Conservation (phyloP, 2,113 vertebrate species). For the Leucosticte australis region DNA sequence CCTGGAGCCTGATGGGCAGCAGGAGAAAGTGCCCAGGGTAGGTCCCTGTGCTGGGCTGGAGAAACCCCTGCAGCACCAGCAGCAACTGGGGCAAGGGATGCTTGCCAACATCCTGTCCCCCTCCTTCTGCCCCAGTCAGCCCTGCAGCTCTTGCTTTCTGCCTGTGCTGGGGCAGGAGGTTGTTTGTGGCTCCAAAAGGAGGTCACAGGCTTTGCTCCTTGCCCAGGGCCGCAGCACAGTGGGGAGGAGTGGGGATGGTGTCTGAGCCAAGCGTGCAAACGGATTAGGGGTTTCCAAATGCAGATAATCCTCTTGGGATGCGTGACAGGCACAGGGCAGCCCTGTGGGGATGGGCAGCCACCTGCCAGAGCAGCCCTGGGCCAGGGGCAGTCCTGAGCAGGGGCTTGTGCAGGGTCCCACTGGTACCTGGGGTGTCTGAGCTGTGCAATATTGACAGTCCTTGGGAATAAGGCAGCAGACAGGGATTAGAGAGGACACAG, state of each 20-base stretch:
- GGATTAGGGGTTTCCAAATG: constrained; percentile 58
- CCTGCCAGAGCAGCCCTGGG: not conserved
- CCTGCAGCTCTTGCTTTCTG: not conserved
- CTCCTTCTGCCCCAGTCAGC: not conserved
- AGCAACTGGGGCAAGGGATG: no score
- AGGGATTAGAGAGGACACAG: not conserved
- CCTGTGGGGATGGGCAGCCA: not conserved
- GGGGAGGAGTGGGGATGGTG: not conserved
- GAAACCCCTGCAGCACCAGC: no score
- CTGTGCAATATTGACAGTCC: not conserved
- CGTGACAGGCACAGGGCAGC: not conserved
- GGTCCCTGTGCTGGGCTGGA: not conserved
- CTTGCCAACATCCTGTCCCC: no score
- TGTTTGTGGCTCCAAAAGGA: not conserved
- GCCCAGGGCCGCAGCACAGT: not conserved
- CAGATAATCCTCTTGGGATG: constrained; percentile 37
- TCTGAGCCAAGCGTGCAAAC: not conserved
- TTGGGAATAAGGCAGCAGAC: not conserved
- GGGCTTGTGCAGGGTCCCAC: accelerated
- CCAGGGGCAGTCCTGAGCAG: not conserved
- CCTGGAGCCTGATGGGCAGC: not conserved
- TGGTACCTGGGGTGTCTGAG: not conserved
- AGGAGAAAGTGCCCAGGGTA: not conserved
- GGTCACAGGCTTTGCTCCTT: not conserved
- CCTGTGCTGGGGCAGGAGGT: not conserved